Percentiles rank a stretch among this genome's conserved stretches.
Conservation (phyloP, 1,140 invertebrate genomes). For the Trachymyrmex cornetzi region DNA sequence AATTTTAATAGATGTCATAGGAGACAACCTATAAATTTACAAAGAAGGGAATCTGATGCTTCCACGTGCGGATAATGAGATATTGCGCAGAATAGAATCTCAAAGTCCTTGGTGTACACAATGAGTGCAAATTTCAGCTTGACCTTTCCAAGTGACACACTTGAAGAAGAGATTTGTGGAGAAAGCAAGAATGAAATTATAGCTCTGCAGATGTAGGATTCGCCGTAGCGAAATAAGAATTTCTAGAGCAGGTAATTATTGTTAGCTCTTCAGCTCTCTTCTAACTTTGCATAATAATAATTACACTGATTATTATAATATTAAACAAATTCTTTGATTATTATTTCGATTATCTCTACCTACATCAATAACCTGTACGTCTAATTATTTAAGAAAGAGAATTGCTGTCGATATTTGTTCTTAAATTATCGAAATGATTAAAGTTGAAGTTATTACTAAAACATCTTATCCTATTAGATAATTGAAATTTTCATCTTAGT, state of each 20-base stretch:
- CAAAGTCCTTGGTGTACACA: neutral
- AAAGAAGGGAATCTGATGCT: neutral
- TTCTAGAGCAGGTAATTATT: neutral
- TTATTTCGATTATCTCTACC: neutral
- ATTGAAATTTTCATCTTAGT: neutral
- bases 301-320: neutral
- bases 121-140: neutral
- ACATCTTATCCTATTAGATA: neutral
- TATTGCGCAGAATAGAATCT: constrained; percentile 7
- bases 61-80: constrained; percentile 13
- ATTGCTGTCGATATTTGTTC: neutral
- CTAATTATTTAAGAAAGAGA: neutral
- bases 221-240: neutral
- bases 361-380: neutral
- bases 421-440: neutral
- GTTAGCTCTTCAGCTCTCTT: neutral
- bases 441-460: neutral
- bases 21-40: constrained; percentile 16
- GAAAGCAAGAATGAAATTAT: neutral
- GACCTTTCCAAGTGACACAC: constrained; percentile 18
- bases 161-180: neutral
- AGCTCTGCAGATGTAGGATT: neutral
- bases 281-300: neutral
- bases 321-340: neutral
- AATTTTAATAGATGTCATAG: neutral